These are phyloP conservation scores for Amphiura filiformis DNA, from an alignment of 35 echinoderm and acorn worm genomes.

Conservation along the genomic window DNA sequence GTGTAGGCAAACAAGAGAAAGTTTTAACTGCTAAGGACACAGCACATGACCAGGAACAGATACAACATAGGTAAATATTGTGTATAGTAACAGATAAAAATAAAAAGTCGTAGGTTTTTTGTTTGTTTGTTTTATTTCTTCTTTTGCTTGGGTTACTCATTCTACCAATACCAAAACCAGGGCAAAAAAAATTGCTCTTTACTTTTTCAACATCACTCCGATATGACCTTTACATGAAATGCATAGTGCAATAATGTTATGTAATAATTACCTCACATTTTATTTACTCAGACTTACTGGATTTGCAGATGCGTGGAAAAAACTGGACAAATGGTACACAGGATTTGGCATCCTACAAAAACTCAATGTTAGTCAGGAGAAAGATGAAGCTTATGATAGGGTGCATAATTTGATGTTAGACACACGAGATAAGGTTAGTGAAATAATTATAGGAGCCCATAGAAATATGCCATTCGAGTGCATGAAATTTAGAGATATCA, in stretches of 20 bases:
- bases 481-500: too few relatives aligned
- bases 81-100: background rate
- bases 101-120: too few relatives aligned
- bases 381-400: conserved; percentile 49
- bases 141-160: too few relatives aligned
- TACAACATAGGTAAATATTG: conserved; percentile 85
- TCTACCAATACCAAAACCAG: background rate
- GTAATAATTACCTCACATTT: background rate
- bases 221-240: too few relatives aligned
- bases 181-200: background rate
- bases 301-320: conserved; percentile 93
- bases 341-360: conserved; percentile 73
- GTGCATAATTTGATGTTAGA: conserved; percentile 75
- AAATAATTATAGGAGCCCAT: background rate
- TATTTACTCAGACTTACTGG: conserved; percentile 77
- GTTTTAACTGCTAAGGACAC: conserved; percentile 75
- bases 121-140: too few relatives aligned
- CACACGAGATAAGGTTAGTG: conserved; percentile 20
- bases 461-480: too few relatives aligned
- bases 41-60: conserved; percentile 91
- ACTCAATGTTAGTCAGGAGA: conserved; percentile 46
- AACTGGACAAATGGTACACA: conserved; percentile 91
- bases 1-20: conserved; percentile 90
- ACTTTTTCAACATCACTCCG: background rate
- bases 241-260: too few relatives aligned